These are phyloP conservation scores for Chesias legatella DNA, from an alignment of 2,888 invertebrate genomes.

Conservation along the genomic window DNA sequence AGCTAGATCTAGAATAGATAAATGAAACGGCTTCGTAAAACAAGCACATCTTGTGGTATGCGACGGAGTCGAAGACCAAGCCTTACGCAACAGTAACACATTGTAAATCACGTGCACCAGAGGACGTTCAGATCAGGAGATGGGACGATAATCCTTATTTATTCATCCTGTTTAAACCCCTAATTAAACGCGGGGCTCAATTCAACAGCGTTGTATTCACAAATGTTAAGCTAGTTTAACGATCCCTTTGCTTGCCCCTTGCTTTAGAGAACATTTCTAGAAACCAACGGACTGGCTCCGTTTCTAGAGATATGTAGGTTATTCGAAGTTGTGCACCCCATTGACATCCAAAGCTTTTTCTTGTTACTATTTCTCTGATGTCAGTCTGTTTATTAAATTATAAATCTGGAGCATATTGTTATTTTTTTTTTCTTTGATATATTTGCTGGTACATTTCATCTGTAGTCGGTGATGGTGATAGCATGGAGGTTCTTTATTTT, in stretches of 20 bases:
- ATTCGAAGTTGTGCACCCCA: conserved; percentile 7
- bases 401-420: conserved; percentile 3
- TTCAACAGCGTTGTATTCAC: conserved; percentile 39
- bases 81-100: conserved; percentile 34
- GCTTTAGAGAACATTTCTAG: conserved; percentile 3
- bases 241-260: conserved; percentile 38
- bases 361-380: conserved; percentile 3
- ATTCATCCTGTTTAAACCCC: conserved; percentile 52
- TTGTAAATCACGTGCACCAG: conserved; percentile 33
- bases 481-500: conserved; percentile 27
- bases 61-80: conserved; percentile 2
- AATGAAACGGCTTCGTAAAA: too few relatives aligned
- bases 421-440: conserved; percentile 4
- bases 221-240: conserved; percentile 50
- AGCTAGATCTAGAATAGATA: too few relatives aligned
- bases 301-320: conserved; percentile 2
- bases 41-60: neutral
- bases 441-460: conserved; percentile 4
- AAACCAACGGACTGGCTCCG: neutral
- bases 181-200: conserved; percentile 60
- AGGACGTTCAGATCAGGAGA: conserved; percentile 51
- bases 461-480: too few relatives aligned
- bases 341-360: conserved; percentile 11
- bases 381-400: conserved; percentile 8
- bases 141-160: conserved; percentile 71